A percentile compares a stretch with the other conserved stretches of the same genome.
Evolutionary conservation across 1,140 invertebrate species (phyloP).

Genomic region (Chironomus tepperi): DNA sequence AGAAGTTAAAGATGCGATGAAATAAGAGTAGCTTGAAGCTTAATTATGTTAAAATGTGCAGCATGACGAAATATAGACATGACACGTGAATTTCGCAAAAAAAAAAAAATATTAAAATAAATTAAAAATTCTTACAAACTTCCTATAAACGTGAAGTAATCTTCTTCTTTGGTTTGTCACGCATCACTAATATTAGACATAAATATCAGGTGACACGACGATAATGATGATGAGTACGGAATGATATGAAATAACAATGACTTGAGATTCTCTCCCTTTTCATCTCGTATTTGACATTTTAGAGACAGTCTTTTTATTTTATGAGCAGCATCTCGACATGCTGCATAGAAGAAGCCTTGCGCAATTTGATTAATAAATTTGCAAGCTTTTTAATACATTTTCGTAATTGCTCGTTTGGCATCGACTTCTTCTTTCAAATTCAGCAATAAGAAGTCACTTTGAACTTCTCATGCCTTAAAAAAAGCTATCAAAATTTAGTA

Average conservation of each 20-base stretch:
- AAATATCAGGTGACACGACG: not conserved
- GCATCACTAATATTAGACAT: not conserved
- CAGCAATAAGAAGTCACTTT: too few relatives aligned
- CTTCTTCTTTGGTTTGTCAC: not conserved
- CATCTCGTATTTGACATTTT: not conserved
- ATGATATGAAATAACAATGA: not conserved
- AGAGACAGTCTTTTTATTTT: not conserved
- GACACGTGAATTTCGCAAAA: slow-evolving; percentile 1
- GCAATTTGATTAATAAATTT: not conserved
- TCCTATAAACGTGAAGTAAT: not conserved
- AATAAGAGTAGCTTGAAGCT: not conserved
- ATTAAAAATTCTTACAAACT: too few relatives aligned
- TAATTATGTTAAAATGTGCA: slow-evolving; percentile 9
- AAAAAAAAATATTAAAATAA: not conserved
- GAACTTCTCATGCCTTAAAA: too few relatives aligned
- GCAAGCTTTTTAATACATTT: not conserved
- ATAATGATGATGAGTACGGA: not conserved
- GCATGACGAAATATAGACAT: not conserved
- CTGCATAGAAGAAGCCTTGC: not conserved
- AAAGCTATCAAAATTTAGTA: too few relatives aligned
- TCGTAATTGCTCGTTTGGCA: not conserved
- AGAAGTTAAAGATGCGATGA: not conserved
- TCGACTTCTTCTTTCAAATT: not conserved
- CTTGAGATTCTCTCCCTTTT: too few relatives aligned
- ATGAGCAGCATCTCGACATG: not conserved